Evolutionary conservation across 2,113 vertebrate genomes (phyloP), one percentile per base, ranked within the genome.

Genomic region (Callaeas wilsoni): DNA sequence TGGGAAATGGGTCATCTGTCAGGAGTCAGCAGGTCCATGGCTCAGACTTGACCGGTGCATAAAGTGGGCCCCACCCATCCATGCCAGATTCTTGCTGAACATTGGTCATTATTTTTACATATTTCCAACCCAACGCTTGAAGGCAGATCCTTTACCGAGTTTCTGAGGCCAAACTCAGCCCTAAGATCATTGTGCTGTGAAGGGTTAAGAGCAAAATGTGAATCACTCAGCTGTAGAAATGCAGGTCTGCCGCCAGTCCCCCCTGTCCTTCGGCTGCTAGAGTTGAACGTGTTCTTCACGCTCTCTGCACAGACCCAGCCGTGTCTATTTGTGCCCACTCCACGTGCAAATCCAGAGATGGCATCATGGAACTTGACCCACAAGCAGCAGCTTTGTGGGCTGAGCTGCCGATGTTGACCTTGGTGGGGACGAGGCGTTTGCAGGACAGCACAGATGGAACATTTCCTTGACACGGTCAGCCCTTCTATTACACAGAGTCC

Each of bases 401-500:
- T 70, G 90, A 75, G 75, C 59, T 29, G 52, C 46, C 0, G 2
- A 4, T 57, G 6, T 13, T 93, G 94, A 91, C 95, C 95, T 90
- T 95, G 87, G 69, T 4, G 5, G 1, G 3, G 73, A 52, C 0
- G 1, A 62, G 84, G 33, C 1, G 0, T 30, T 75, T 35, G 41
- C 68, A 71, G 76, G 67, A 74, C 3, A 0, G 42, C 85, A 67
- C 93, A 96, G 92, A 92, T 92, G 95, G 96, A 95, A 95, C 73
- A 78, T 95, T 94, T 97, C 96, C 94, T 92, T 39, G 4, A 82
- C 94, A 84, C 64, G 27, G 92, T 44, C 82, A 84, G 86, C 78
- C 78, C 79, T 89, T 87, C 27, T 8, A 59, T 90, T 91, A 88
- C 92, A 77, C 76, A 57, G 83, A 46, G 93, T 87, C 96, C 96